phyloP scores from a whole-genome alignment of 1,140 invertebrate species.

The Chironomus striatipennis region DNA sequence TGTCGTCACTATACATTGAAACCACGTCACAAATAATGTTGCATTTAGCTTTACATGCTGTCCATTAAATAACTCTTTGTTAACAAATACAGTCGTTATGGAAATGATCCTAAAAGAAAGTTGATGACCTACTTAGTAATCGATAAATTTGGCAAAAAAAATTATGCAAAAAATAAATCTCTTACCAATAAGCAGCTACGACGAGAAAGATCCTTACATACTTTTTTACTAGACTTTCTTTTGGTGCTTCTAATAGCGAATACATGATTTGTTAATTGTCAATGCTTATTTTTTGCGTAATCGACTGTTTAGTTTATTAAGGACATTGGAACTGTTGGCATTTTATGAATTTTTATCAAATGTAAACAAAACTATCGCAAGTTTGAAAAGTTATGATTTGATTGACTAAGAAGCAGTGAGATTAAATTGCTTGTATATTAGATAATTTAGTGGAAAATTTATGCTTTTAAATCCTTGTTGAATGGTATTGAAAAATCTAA shows the following conservation, averaged over 20 bases:
- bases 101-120: constrained; percentile 67
- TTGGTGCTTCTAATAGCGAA: constrained; percentile 33
- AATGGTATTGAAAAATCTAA: too few relatives aligned
- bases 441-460: too few relatives aligned
- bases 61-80: constrained; percentile 74
- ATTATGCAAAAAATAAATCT: constrained; percentile 26
- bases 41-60: constrained; percentile 76
- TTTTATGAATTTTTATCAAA: too few relatives aligned
- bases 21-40: constrained; percentile 96
- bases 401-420: too few relatives aligned
- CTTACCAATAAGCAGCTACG: constrained; percentile 66
- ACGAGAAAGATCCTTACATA: constrained; percentile 61
- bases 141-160: neutral
- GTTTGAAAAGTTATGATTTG: too few relatives aligned
- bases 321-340: too few relatives aligned
- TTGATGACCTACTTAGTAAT: too few relatives aligned
- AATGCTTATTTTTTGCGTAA: too few relatives aligned
- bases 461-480: too few relatives aligned
- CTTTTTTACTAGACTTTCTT: constrained; percentile 45
- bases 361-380: too few relatives aligned
- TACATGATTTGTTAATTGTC: constrained; percentile 30
- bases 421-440: too few relatives aligned
- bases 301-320: too few relatives aligned
- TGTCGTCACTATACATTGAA: constrained; percentile 87
- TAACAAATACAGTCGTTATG: constrained; percentile 89